Evolutionary conservation across 1,140 invertebrate species (phyloP).

Genomic region (Philopotamus ludificatus): DNA sequence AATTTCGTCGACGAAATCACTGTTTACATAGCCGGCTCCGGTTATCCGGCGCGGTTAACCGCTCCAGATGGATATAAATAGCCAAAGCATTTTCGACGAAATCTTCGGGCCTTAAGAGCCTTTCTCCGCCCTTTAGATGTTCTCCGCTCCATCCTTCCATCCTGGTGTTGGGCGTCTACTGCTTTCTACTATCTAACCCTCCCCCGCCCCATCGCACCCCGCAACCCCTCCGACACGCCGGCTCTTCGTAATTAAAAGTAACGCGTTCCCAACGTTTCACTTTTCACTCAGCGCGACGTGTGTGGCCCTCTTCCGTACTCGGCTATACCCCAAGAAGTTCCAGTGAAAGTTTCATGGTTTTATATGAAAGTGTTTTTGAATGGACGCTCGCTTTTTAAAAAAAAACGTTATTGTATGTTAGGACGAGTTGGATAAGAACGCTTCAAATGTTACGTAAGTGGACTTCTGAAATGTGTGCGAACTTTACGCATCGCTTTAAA

Average conservation of each 20-base stretch:
- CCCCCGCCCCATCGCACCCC: constrained; percentile 2
- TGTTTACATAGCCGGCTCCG: constrained; percentile 9
- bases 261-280: neutral
- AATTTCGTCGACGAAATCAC: neutral
- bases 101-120: constrained; percentile 19
- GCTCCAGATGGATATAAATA: constrained; percentile 16
- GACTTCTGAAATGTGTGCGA: too few species aligned
- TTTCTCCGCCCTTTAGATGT: constrained; percentile 27
- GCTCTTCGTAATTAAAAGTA: constrained; percentile 15
- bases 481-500: too few species aligned
- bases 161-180: too few species aligned
- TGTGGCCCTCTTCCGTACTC: too few species aligned
- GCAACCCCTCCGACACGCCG: neutral
- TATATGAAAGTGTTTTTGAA: too few species aligned
- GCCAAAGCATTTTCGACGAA: neutral
- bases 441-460: too few species aligned
- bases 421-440: too few species aligned
- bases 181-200: too few species aligned
- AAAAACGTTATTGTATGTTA: too few species aligned
- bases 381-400: too few species aligned
- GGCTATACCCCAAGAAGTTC: too few species aligned
- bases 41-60: constrained; percentile 20
- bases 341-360: too few species aligned
- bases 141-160: constrained; percentile 22
- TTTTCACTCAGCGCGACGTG: neutral